Evolutionary conservation across 1,140 invertebrate species (phyloP).

Genomic region (Pseudomyrmex gracilis): DNA sequence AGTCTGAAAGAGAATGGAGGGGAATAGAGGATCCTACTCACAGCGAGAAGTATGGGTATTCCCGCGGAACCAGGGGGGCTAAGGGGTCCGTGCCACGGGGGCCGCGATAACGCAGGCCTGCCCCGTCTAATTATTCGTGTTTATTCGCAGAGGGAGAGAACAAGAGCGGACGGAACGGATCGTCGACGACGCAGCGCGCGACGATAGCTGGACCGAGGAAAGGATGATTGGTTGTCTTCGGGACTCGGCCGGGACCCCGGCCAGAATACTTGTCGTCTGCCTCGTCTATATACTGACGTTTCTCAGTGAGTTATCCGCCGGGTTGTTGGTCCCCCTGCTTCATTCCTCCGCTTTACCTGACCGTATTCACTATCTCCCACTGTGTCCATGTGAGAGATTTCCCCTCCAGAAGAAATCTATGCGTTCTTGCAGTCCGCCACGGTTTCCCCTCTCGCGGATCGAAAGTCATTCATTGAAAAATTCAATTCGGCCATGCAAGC

Average conservation of each 20-base stretch:
- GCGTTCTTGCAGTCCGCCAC: background rate
- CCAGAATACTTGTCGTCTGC: conserved; percentile 83
- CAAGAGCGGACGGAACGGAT: conserved; percentile 55
- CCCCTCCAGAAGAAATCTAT: conserved; percentile 3
- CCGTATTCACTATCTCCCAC: conserved; percentile 1
- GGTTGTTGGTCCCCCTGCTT: conserved; percentile 59
- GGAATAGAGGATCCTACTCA: too few species aligned
- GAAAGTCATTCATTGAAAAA: conserved; percentile 57
- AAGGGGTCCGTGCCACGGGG: conserved; percentile 57
- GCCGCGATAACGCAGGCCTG: conserved; percentile 74
- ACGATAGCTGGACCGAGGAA: conserved; percentile 70
- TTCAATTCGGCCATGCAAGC: conserved; percentile 3
- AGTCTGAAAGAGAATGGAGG: conserved; percentile 20
- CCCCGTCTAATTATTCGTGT: conserved; percentile 81
- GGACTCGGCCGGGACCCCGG: conserved; percentile 83
- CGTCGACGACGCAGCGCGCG: conserved; percentile 60
- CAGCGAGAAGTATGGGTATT: too few species aligned
- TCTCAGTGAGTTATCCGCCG: conserved; percentile 80
- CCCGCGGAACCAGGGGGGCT: conserved; percentile 6
- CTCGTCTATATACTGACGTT: conserved; percentile 79
- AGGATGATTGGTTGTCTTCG: conserved; percentile 39
- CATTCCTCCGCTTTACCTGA: conserved; percentile 40
- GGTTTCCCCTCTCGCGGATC: background rate
- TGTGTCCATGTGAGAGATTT: background rate
- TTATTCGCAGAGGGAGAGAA: conserved; percentile 79